A percentile compares a stretch with the other conserved stretches of the same genome.
These are phyloP conservation scores for Pseudococcus longispinus DNA, from an alignment of 2,888 invertebrate species.

Conservation along the genomic window DNA sequence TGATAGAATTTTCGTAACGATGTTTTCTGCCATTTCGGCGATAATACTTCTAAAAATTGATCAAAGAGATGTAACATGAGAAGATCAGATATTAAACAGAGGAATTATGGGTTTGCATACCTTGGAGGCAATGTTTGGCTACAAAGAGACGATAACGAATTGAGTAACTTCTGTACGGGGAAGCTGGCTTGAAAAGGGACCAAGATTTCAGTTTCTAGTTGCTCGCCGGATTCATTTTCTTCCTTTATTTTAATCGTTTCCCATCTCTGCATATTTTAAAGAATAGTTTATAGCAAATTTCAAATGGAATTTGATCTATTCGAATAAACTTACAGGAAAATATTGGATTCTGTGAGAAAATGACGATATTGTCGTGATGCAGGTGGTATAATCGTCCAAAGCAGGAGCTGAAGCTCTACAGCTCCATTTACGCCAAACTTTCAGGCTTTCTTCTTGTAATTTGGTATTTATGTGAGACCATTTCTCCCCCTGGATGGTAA, in stretches of 20 bases:
- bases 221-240: slow-evolving; percentile 38
- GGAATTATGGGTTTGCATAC: neutral
- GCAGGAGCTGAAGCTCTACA: neutral
- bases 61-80: neutral
- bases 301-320: neutral
- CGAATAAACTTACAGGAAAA: slow-evolving; percentile 9
- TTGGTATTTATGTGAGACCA: slow-evolving; percentile 23
- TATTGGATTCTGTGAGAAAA: slow-evolving; percentile 33
- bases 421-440: slow-evolving; percentile 49
- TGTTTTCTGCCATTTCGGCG: slow-evolving; percentile 25
- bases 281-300: neutral
- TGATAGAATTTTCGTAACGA: neutral
- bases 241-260: slow-evolving; percentile 29
- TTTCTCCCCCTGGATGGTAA: slow-evolving; percentile 37
- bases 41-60: slow-evolving; percentile 22
- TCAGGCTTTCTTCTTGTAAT: slow-evolving; percentile 33
- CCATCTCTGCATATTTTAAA: slow-evolving; percentile 43
- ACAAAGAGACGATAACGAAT: slow-evolving; percentile 1
- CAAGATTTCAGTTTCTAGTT: slow-evolving; percentile 34
- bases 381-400: neutral
- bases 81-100: neutral
- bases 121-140: slow-evolving; percentile 47
- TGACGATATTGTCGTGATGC: neutral
- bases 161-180: slow-evolving; percentile 48
- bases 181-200: slow-evolving; percentile 50